Conservation (phyloP, 53 echinoderm and acorn worm species). For the Apostichopus leukothele region DNA sequence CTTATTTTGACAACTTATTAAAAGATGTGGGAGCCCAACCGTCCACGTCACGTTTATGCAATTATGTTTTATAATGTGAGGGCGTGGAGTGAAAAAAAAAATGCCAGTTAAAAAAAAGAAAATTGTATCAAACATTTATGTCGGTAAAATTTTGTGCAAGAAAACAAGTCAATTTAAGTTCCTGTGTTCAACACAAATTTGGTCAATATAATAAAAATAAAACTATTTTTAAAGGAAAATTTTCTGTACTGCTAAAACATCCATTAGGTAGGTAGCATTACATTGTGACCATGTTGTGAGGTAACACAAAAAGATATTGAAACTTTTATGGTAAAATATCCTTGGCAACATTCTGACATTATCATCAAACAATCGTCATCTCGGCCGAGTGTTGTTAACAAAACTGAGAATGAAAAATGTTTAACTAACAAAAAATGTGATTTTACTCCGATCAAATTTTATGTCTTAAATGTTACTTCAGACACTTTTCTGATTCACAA, state of each 20-base stretch:
- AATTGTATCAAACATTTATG: too few relatives aligned
- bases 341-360: not conserved
- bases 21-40: not conserved
- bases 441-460: too few relatives aligned
- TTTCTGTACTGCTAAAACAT: not conserved
- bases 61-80: constrained; percentile 5
- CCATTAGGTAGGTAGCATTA: too few relatives aligned
- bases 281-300: too few relatives aligned
- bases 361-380: too few relatives aligned
- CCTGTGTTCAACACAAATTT: not conserved
- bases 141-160: not conserved
- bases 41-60: constrained; percentile 32
- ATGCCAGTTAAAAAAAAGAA: not conserved
- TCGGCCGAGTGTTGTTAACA: too few relatives aligned
- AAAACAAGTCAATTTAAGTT: not conserved
- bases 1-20: not conserved
- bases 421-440: too few relatives aligned
- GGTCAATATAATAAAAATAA: not conserved
- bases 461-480: too few relatives aligned
- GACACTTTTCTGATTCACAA: too few relatives aligned
- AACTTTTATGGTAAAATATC: not conserved
- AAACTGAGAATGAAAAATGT: too few relatives aligned
- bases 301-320: too few relatives aligned
- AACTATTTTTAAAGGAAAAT: not conserved
- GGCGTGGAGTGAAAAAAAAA: not conserved